phyloP scores from a whole-genome alignment of 2,797 vertebrate genomes.

The Anomalospiza imberbis region DNA sequence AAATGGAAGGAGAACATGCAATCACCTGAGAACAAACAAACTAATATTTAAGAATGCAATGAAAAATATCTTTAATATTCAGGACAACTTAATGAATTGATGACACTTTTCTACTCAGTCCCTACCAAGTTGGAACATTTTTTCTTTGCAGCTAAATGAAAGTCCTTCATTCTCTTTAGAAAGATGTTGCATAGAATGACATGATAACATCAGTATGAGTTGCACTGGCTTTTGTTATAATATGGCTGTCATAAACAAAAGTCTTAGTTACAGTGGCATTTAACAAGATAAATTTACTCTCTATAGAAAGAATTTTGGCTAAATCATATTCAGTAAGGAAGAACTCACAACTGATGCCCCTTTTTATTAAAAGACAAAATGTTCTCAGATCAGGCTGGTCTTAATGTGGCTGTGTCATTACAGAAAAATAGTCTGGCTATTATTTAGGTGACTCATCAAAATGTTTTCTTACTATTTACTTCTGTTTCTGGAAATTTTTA shows the following conservation, averaged over 20 bases:
- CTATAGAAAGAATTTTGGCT: background rate
- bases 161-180: background rate
- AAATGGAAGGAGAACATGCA: background rate
- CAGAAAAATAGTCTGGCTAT: background rate
- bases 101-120: background rate
- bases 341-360: background rate
- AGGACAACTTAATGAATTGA: background rate
- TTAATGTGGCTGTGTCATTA: background rate
- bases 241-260: background rate
- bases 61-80: slow-evolving; percentile 11
- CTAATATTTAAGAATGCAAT: background rate
- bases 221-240: background rate
- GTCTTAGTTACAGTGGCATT: background rate
- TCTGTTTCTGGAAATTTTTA: background rate
- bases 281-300: background rate
- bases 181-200: background rate
- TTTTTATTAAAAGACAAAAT: slow-evolving; percentile 21
- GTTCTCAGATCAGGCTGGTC: background rate
- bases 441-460: background rate
- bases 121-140: background rate
- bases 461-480: background rate
- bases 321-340: background rate
- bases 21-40: background rate
- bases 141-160: background rate
- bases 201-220: background rate